phyloP scores from a whole-genome alignment of 2,113 vertebrate genomes.

The Strix aluco region DNA sequence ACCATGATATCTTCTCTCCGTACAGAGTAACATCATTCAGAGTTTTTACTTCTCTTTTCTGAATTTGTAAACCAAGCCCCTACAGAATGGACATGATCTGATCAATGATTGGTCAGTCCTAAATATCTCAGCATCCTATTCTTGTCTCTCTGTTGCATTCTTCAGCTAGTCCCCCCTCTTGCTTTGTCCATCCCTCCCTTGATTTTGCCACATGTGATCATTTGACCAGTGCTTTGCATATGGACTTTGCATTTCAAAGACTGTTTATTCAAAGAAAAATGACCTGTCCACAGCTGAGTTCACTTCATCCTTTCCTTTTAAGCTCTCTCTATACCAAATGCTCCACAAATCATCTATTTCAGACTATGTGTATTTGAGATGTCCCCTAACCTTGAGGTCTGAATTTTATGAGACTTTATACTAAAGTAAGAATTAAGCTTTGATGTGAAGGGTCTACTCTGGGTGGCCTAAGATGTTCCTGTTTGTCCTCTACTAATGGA shows the following conservation, averaged over 20 bases:
- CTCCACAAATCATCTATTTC: background rate
- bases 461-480: background rate
- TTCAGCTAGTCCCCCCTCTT: background rate
- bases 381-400: background rate
- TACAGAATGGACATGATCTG: background rate
- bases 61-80: background rate
- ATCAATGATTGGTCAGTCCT: background rate
- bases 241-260: background rate
- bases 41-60: background rate
- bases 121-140: background rate
- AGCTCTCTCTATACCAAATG: background rate
- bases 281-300: background rate
- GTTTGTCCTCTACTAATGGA: background rate
- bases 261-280: background rate
- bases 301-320: background rate
- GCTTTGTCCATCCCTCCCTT: background rate
- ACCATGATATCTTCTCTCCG: background rate
- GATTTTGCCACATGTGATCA: background rate
- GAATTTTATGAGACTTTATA: background rate
- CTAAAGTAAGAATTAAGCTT: background rate
- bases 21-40: background rate
- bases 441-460: background rate
- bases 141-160: background rate
- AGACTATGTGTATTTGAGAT: background rate
- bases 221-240: background rate